Conservation (phyloP, 2,797 vertebrate species). For the Ceryle rudis region DNA sequence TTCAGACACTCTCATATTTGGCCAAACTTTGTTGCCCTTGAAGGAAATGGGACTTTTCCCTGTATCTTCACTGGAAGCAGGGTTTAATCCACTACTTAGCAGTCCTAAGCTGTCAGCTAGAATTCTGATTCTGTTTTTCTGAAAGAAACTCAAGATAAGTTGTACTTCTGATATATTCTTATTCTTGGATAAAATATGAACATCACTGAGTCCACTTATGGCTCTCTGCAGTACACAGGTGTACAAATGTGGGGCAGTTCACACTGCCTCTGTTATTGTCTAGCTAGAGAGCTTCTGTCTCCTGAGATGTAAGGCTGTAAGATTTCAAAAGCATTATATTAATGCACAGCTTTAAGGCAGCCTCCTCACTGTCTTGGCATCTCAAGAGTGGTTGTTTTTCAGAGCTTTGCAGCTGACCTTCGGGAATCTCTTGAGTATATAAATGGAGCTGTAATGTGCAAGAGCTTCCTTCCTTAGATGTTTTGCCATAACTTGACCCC, state of each 20-base stretch:
- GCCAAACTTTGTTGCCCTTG: neutral
- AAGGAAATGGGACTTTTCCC: neutral
- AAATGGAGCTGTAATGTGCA: neutral
- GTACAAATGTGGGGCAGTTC: neutral
- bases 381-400: neutral
- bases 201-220: neutral
- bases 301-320: neutral
- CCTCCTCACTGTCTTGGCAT: neutral
- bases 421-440: neutral
- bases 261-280: neutral
- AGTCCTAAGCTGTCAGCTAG: neutral
- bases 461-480: neutral
- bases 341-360: neutral
- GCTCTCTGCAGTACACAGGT: neutral
- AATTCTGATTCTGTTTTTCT: neutral
- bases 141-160: neutral
- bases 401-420: neutral
- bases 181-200: neutral
- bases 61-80: neutral
- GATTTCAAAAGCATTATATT: neutral
- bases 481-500: neutral
- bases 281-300: neutral
- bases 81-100: neutral
- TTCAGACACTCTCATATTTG: neutral
- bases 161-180: neutral